A percentile compares a stretch with the other conserved stretches of the same genome.
Evolutionary conservation across 1,140 invertebrate genomes (phyloP).

Genomic region (Meloidogyne hapla): DNA sequence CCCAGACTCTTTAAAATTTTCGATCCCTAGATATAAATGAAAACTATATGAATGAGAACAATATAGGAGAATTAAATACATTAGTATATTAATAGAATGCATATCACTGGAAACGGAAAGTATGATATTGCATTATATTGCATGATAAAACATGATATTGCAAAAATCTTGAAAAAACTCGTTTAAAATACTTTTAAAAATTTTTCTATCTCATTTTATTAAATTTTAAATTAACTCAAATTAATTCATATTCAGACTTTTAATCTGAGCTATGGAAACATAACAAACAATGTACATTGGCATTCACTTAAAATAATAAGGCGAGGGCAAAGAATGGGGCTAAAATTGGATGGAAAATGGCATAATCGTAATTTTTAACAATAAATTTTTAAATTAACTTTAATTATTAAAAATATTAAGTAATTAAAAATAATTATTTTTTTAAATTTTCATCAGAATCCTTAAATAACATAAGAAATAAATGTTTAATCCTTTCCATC

Average conservation of each 20-base stretch:
- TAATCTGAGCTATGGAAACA: slow-evolving; percentile 69
- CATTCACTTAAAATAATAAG: slow-evolving; percentile 83
- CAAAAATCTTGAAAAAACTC: too few species aligned
- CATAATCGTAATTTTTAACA: slow-evolving; percentile 32
- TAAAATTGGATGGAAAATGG: slow-evolving; percentile 77
- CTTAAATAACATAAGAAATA: background rate
- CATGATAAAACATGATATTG: too few species aligned
- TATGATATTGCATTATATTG: too few species aligned
- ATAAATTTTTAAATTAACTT: slow-evolving; percentile 17
- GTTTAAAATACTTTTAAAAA: too few species aligned
- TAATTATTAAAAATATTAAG: background rate
- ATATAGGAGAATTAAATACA: too few species aligned
- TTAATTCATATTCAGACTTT: slow-evolving; percentile 47
- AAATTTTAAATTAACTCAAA: too few species aligned
- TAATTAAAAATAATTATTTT: slow-evolving; percentile 8
- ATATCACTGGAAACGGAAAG: too few species aligned
- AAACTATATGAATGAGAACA: too few species aligned
- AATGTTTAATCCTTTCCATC: background rate
- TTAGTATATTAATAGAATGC: too few species aligned
- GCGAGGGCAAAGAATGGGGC: slow-evolving; percentile 77
- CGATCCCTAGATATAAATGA: too few species aligned
- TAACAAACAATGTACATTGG: slow-evolving; percentile 81
- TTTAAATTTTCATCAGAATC: background rate
- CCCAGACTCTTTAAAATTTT: too few species aligned
- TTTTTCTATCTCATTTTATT: too few species aligned